These are phyloP conservation scores for Dufourea novaeangliae DNA, from an alignment of 1,140 invertebrate genomes.

Conservation along the genomic window DNA sequence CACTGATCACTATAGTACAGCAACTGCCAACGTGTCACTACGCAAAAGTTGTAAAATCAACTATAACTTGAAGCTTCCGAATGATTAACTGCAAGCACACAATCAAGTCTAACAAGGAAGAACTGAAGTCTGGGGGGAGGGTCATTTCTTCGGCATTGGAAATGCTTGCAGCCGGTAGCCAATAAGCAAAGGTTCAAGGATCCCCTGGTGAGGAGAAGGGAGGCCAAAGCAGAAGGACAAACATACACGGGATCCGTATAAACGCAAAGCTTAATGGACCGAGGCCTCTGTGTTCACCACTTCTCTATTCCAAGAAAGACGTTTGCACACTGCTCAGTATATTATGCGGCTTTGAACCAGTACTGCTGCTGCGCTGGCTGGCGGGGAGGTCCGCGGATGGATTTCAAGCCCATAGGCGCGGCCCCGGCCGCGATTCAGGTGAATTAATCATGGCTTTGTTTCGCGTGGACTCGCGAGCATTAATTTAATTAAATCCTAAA, in stretches of 20 bases:
- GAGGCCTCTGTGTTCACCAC: neutral
- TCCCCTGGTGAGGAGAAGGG: neutral
- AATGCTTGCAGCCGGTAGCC: neutral
- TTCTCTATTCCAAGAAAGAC: slow-evolving; percentile 33
- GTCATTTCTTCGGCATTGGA: neutral
- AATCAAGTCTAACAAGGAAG: neutral
- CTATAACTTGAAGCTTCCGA: neutral
- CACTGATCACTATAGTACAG: no score
- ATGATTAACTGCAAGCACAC: neutral
- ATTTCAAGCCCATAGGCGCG: slow-evolving; percentile 11
- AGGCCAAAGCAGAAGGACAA: neutral
- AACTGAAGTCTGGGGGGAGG: neutral
- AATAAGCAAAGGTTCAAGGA: neutral
- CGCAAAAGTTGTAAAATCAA: no score
- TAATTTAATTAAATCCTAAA: slow-evolving; percentile 46
- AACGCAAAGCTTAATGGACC: slow-evolving; percentile 35
- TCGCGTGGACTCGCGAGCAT: neutral
- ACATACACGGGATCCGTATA: neutral
- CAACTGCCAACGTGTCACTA: no score
- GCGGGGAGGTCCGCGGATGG: slow-evolving; percentile 24
- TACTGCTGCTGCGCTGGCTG: neutral
- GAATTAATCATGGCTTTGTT: slow-evolving; percentile 31
- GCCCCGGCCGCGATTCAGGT: slow-evolving; percentile 19
- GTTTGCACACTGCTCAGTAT: slow-evolving; percentile 26
- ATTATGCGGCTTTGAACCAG: slow-evolving; percentile 34